Conservation (phyloP, 1,140 invertebrate species). For the Drosophila ironensis region DNA sequence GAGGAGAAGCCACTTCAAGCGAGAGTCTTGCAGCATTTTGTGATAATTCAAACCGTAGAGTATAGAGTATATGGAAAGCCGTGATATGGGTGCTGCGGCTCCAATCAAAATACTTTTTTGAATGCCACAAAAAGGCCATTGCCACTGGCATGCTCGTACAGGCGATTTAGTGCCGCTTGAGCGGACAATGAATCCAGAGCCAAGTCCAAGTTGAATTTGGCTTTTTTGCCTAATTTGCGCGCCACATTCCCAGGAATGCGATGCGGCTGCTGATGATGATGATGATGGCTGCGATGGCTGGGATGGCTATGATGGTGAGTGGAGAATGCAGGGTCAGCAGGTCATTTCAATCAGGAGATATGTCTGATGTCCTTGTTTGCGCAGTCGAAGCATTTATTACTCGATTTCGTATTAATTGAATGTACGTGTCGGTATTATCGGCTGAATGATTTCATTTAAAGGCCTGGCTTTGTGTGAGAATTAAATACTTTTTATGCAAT, state of each 20-base stretch:
- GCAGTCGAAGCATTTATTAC: slow-evolving; percentile 10
- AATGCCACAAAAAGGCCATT: slow-evolving; percentile 18
- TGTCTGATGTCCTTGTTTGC: slow-evolving; percentile 37
- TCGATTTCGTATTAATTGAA: background rate
- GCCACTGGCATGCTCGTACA: slow-evolving; percentile 37
- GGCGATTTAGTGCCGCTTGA: slow-evolving; percentile 62
- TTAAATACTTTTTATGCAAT: no score
- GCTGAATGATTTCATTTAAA: no score
- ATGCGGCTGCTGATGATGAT: slow-evolving; percentile 1
- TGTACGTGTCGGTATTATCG: no score
- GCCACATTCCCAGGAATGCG: background rate
- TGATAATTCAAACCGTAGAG: no score
- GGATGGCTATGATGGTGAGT: background rate
- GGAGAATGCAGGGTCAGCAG: slow-evolving; percentile 12
- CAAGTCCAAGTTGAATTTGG: slow-evolving; percentile 19
- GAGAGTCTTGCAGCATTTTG: no score
- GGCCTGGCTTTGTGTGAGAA: no score
- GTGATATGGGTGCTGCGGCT: no score
- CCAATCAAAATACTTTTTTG: background rate
- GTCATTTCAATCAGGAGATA: slow-evolving; percentile 20
- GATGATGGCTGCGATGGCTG: background rate
- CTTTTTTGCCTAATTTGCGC: slow-evolving; percentile 58
- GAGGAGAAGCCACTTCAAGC: no score
- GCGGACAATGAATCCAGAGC: slow-evolving; percentile 51
- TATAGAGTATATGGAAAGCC: no score